Conservation (phyloP, 1,140 invertebrate species). For the Eumaeus atala region DNA sequence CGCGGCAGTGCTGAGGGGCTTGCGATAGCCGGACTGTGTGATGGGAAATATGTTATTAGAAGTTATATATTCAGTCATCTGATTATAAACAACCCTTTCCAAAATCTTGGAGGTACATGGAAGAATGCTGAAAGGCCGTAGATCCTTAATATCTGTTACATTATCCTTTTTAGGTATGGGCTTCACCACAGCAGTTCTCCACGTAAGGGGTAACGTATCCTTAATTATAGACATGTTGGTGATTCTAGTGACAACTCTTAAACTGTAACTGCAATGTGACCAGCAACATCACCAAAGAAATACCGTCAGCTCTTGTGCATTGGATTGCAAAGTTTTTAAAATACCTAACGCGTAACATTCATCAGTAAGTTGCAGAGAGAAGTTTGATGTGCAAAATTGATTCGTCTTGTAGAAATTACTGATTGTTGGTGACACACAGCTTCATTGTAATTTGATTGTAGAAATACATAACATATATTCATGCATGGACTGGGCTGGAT, state of each 20-base stretch:
- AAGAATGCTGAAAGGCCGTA: constrained; percentile 20
- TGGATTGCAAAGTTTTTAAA: neutral
- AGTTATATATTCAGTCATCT: constrained; percentile 12
- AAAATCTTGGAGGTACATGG: constrained; percentile 14
- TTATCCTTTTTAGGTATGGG: constrained; percentile 17
- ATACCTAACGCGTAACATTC: too few relatives aligned
- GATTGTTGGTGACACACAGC: too few relatives aligned
- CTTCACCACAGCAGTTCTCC: constrained; percentile 2
- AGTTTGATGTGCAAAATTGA: too few relatives aligned
- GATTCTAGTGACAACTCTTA: neutral
- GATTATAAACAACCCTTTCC: constrained; percentile 14
- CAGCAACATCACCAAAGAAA: neutral
- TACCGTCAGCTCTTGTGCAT: neutral
- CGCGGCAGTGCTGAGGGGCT: constrained; percentile 15
- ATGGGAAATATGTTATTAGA: constrained; percentile 9
- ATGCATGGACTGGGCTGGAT: too few relatives aligned
- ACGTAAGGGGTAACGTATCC: neutral
- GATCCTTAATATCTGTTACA: constrained; percentile 1
- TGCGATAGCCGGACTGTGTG: constrained; percentile 17
- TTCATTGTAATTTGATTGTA: too few relatives aligned
- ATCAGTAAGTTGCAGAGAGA: too few relatives aligned
- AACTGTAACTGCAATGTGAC: neutral
- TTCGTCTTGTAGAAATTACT: too few relatives aligned
- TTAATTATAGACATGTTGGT: neutral
- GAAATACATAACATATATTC: too few relatives aligned